Evolutionary conservation across 2,113 vertebrate species (phyloP).

Genomic region (Gnathonemus echidnorhynchus): DNA sequence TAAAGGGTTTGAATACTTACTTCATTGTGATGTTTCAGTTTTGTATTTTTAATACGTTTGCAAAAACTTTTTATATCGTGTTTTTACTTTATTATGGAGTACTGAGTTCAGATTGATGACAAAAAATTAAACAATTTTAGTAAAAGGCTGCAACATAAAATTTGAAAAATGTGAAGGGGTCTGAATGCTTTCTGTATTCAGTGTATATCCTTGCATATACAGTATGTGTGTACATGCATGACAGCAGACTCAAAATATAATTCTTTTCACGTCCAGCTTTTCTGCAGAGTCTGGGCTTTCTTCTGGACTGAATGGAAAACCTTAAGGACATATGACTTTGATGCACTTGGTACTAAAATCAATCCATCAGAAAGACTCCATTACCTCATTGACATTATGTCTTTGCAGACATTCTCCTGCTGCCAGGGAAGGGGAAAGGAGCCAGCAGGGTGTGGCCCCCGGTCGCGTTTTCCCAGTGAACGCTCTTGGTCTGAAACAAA

Average conservation of each 20-base stretch:
- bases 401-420: neutral
- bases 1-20: neutral
- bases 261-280: neutral
- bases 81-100: neutral
- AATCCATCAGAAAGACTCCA: constrained; percentile 7
- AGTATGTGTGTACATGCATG: neutral
- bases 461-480: neutral
- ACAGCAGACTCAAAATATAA: neutral
- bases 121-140: neutral
- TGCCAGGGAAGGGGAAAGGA: neutral
- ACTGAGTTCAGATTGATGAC: neutral
- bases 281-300: neutral
- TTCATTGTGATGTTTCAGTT: neutral
- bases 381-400: constrained; percentile 9
- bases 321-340: neutral
- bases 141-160: neutral
- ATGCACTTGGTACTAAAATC: constrained; percentile 9
- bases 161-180: neutral
- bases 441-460: neutral
- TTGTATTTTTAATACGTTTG: neutral
- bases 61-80: neutral
- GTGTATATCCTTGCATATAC: neutral
- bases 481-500: neutral
- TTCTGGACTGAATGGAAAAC: neutral
- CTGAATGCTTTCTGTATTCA: neutral